phyloP scores from a whole-genome alignment of 2,888 invertebrate species.

The Ichneumon xanthorius region DNA sequence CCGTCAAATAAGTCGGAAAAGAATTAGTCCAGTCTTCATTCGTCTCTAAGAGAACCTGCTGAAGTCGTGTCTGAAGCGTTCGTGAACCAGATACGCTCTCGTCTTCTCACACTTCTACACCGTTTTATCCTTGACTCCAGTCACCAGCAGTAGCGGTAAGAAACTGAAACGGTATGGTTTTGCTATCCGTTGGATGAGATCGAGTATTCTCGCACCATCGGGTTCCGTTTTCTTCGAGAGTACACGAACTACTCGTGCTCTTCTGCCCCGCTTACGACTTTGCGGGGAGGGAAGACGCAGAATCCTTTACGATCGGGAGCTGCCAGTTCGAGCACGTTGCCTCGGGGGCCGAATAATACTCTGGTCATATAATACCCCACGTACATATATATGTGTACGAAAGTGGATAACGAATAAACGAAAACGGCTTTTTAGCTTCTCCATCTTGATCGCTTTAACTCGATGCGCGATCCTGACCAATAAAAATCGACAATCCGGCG shows the following conservation, averaged over 20 bases:
- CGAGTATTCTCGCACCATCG: slow-evolving; percentile 43
- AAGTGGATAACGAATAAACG: slow-evolving; percentile 78
- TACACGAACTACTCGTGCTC: slow-evolving; percentile 37
- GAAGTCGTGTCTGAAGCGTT: not conserved
- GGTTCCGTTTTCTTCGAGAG: slow-evolving; percentile 23
- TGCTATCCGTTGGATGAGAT: slow-evolving; percentile 43
- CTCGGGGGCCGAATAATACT: slow-evolving; percentile 64
- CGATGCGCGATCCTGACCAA: slow-evolving; percentile 79
- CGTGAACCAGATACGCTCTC: slow-evolving; percentile 18
- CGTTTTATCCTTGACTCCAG: slow-evolving; percentile 3
- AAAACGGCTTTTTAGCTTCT: slow-evolving; percentile 81
- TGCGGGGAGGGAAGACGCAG: slow-evolving; percentile 62
- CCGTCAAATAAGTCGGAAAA: not conserved
- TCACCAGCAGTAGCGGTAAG: slow-evolving; percentile 3
- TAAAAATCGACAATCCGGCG: slow-evolving; percentile 79
- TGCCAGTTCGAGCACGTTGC: slow-evolving; percentile 68
- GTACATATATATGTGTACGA: slow-evolving; percentile 15
- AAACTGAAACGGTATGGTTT: slow-evolving; percentile 4
- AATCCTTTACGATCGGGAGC: slow-evolving; percentile 79
- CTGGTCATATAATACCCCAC: slow-evolving; percentile 36
- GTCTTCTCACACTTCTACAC: slow-evolving; percentile 2
- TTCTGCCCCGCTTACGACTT: slow-evolving; percentile 55
- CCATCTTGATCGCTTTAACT: slow-evolving; percentile 83
- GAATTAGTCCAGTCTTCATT: not conserved
- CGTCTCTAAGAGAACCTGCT: not conserved